These are phyloP conservation scores for Sebastes vulpes DNA, from an alignment of 2,797 vertebrate species.

Conservation along the genomic window DNA sequence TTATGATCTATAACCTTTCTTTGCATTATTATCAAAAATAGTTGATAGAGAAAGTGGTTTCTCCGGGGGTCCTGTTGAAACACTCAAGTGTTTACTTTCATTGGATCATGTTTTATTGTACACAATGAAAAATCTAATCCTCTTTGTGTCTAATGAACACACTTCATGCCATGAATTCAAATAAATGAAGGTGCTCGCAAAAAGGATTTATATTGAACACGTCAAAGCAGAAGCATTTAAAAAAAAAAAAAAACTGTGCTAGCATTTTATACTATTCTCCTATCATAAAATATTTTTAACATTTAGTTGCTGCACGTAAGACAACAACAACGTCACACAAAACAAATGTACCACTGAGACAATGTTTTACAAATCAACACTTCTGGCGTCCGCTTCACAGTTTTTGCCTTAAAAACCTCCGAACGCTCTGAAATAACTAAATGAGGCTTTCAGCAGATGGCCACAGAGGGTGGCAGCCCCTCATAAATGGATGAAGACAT, in stretches of 20 bases:
- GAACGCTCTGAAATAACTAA: constrained; percentile 1
- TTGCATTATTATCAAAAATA: neutral
- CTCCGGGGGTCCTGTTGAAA: neutral
- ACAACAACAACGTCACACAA: neutral
- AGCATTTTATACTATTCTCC: neutral
- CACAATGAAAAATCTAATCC: constrained; percentile 15
- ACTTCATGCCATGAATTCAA: neutral
- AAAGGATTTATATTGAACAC: neutral
- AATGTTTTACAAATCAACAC: neutral
- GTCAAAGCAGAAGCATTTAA: neutral
- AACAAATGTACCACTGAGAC: neutral
- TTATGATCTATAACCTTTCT: neutral
- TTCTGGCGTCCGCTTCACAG: neutral
- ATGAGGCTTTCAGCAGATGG: constrained; percentile 26
- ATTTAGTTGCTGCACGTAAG: neutral
- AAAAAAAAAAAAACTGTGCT: too few species aligned
- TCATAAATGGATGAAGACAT: neutral
- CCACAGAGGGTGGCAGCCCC: neutral
- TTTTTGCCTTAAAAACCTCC: neutral
- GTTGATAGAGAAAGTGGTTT: neutral
- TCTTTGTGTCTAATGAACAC: constrained; percentile 1
- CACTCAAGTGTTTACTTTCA: neutral
- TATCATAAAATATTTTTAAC: neutral
- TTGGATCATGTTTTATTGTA: neutral
- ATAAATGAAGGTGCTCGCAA: neutral